Evolutionary conservation across 2,797 vertebrate species (phyloP), one percentile per base, ranked within the genome.

Genomic region (Eidolon dupreanum): DNA sequence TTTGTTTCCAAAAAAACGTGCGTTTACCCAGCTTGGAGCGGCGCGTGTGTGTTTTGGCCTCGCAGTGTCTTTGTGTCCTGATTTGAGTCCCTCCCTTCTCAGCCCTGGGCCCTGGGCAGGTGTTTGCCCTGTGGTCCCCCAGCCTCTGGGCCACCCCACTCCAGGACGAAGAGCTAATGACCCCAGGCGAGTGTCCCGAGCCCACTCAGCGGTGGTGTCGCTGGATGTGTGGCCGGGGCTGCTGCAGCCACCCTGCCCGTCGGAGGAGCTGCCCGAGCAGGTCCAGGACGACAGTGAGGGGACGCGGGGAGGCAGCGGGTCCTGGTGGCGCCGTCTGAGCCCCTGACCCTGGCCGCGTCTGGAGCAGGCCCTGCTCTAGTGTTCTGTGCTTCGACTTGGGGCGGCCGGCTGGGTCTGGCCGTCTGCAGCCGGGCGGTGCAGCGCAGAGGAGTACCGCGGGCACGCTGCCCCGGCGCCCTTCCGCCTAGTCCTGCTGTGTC

Each of bases 241-340:
- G 8, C 19, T 28, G 2, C 16, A 1, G 63, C 61, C 33, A 0
- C 6, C 1, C 1, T 5, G 19, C 15, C n/a, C 41, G 0, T 20
- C 11, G 5, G 13, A 8, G 24, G 8, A 6, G 19, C 74, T 11
- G 17, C 61, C 73, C 17, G 57, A 2, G 3, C 22, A 3, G 53
- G 9, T 41, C 20, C 46, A 43, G 1, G 12, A 1, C 6, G 6
- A 24, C 33, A 3, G 8, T 1, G 6, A 22, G 41, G 66, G 17
- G 33, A 19, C 12, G 5, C 7, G 8, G 10, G 24, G 28, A 11
- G 4, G 41, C 20, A 16, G 33, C 10, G 0, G 10, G 22, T 20
- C 41, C 43, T n/a, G 3, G 17, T 46, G 5, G 31, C 3, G 2
- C 49, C 28, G 0, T 7, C 51, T 19, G 6, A 53, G n/a, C 2